A percentile compares a stretch with the other conserved stretches of the same genome.
Evolutionary conservation across 2,113 vertebrate genomes (phyloP).

Genomic region (Cariama cristata): DNA sequence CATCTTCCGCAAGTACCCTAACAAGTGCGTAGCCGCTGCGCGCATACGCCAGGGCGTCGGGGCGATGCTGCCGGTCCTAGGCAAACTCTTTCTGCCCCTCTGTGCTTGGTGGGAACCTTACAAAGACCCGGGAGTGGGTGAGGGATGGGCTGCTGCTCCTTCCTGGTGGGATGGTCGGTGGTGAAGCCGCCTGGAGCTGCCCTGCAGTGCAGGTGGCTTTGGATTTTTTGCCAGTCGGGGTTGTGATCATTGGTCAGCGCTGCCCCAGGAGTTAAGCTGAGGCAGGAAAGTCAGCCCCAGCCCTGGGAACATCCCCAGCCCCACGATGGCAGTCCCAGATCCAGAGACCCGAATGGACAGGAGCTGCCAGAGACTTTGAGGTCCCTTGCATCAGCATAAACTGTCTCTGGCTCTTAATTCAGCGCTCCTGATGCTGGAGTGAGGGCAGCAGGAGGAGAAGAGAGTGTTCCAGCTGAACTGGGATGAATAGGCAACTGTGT

Average conservation of each 20-base stretch:
- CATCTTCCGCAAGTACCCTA: conserved; percentile 99
- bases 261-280: background rate
- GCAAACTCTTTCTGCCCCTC: rapidly evolving
- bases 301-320: background rate
- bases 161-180: background rate
- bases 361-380: background rate
- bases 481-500: background rate
- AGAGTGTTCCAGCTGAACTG: background rate
- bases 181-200: background rate
- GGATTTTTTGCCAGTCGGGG: rapidly evolving
- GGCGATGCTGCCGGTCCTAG: rapidly evolving
- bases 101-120: rapidly evolving
- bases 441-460: background rate
- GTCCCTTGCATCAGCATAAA: background rate
- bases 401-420: background rate
- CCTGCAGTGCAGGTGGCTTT: background rate
- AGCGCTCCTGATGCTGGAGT: background rate
- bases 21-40: conserved; percentile 85
- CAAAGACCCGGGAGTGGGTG: rapidly evolving
- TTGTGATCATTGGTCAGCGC: rapidly evolving
- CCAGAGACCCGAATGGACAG: background rate
- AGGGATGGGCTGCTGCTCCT: background rate
- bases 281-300: background rate
- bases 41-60: rapidly evolving
- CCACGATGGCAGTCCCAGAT: background rate